A percentile compares a stretch with the other conserved stretches of the same genome.
Evolutionary conservation across 92 coral and sea anemone species (phyloP).

Genomic region (Parazoanthus darwini): DNA sequence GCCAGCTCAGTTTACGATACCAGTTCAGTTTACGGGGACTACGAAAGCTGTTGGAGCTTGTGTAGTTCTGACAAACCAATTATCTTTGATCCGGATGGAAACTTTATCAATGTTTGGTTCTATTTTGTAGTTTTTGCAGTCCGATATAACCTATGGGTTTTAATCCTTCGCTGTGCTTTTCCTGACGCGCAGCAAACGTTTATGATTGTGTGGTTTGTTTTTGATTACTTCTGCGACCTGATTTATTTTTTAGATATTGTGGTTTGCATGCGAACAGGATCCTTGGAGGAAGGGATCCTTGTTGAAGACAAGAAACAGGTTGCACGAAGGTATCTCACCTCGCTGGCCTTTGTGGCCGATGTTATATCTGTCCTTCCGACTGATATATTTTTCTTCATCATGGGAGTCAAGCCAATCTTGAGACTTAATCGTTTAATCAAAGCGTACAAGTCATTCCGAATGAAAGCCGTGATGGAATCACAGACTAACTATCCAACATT

Average conservation of each 20-base stretch:
- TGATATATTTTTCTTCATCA: constrained; percentile 70
- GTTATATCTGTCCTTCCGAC: constrained; percentile 77
- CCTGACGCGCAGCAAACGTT: constrained; percentile 78
- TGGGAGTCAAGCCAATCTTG: constrained; percentile 70
- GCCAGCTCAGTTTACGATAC: constrained; percentile 32
- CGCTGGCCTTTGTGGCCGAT: constrained; percentile 72
- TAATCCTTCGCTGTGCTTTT: constrained; percentile 84
- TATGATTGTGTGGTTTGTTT: constrained; percentile 70
- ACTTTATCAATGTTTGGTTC: constrained; percentile 81
- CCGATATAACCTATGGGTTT: constrained; percentile 90
- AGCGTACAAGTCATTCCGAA: constrained; percentile 76
- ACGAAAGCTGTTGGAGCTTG: constrained; percentile 20
- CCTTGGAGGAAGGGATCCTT: constrained; percentile 85
- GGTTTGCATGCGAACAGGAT: constrained; percentile 80
- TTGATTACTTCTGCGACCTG: constrained; percentile 84
- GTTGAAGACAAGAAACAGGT: constrained; percentile 64
- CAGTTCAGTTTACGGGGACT: constrained; percentile 46
- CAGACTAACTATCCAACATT: constrained; percentile 90
- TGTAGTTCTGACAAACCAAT: constrained; percentile 49
- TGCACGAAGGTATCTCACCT: constrained; percentile 59
- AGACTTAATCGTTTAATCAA: constrained; percentile 80
- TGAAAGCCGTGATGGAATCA: constrained; percentile 86
- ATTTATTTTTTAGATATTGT: constrained; percentile 72
- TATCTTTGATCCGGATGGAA: constrained; percentile 83
- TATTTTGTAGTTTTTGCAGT: constrained; percentile 84